phyloP scores from a whole-genome alignment of 2,888 invertebrate genomes.

The Anticlea derivata region DNA sequence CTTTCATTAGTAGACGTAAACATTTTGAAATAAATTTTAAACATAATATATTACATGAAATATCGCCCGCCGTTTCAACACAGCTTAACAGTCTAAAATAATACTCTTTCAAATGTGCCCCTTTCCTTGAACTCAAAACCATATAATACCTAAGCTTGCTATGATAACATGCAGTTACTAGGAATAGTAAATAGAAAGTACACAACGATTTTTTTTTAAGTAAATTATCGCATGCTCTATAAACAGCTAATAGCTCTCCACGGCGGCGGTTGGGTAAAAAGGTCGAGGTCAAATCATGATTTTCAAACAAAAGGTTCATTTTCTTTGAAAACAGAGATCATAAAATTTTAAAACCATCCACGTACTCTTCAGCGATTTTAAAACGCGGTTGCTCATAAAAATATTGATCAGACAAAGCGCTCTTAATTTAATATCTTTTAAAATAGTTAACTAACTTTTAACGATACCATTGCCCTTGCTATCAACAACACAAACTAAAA shows the following conservation, averaged over 20 bases:
- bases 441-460: constrained; percentile 15
- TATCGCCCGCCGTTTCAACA: too few relatives aligned
- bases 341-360: constrained; percentile 27
- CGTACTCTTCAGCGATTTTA: constrained; percentile 39
- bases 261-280: neutral
- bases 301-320: too few relatives aligned
- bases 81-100: too few relatives aligned
- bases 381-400: constrained; percentile 41
- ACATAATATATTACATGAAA: too few relatives aligned
- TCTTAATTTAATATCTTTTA: constrained; percentile 20
- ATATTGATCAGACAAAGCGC: constrained; percentile 33
- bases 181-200: too few relatives aligned
- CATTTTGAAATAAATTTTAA: too few relatives aligned
- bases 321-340: constrained; percentile 24
- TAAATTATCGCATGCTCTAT: neutral
- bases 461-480: constrained; percentile 24
- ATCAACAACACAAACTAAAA: constrained; percentile 16
- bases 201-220: neutral
- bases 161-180: too few relatives aligned
- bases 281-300: neutral
- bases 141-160: too few relatives aligned
- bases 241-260: neutral
- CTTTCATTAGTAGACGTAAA: too few relatives aligned
- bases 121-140: too few relatives aligned
- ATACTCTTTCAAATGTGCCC: too few relatives aligned